Conservation (phyloP, 2,113 vertebrate genomes). For the Chionomys nivalis region DNA sequence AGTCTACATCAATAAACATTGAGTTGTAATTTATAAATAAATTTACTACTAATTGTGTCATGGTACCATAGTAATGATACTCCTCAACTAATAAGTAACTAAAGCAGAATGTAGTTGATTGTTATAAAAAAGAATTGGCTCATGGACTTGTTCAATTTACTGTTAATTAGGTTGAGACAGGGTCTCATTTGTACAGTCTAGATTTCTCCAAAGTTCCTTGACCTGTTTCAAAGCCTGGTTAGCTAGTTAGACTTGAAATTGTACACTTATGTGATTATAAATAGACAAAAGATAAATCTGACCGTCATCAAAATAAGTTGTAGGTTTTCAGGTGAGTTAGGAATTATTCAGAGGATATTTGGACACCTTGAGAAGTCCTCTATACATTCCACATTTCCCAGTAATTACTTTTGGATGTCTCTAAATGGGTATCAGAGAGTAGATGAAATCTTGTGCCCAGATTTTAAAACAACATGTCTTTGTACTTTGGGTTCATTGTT, state of each 20-base stretch:
- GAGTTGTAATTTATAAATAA: not conserved
- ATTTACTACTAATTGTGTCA: not conserved
- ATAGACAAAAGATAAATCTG: conserved; percentile 37
- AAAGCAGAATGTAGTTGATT: not conserved
- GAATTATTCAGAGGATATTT: conserved; percentile 52
- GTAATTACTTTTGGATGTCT: conserved; percentile 39
- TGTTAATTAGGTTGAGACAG: conserved; percentile 17
- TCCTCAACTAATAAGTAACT: not conserved
- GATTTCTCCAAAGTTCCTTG: not conserved
- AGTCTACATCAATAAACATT: not conserved
- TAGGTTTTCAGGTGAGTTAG: conserved; percentile 36
- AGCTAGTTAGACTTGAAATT: not conserved
- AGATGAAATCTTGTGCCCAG: conserved; percentile 21
- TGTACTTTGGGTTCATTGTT: conserved; percentile 46
- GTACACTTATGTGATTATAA: conserved; percentile 4
- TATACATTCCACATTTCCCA: conserved; percentile 32
- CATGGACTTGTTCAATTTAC: not conserved
- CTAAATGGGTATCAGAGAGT: conserved; percentile 37
- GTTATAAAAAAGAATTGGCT: not conserved
- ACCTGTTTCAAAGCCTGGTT: not conserved
- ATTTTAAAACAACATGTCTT: conserved; percentile 46
- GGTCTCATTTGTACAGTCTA: not conserved
- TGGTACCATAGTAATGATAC: not conserved
- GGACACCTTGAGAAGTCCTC: conserved; percentile 1
- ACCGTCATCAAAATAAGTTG: conserved; percentile 11